These are phyloP conservation scores for Formica exsecta DNA, from an alignment of 1,140 invertebrate species.

Conservation along the genomic window DNA sequence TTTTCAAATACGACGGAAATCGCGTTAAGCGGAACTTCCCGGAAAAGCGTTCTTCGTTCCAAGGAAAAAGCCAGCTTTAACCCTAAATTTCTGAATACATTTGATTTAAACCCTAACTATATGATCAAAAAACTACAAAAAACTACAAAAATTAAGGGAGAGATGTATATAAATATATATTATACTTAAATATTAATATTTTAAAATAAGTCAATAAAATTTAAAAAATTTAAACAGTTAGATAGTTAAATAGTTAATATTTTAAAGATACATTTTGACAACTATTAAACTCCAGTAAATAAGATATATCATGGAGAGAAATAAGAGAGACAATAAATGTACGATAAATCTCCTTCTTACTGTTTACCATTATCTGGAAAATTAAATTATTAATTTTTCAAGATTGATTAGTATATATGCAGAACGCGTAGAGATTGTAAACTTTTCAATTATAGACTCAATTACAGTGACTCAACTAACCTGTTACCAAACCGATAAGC, in stretches of 20 bases:
- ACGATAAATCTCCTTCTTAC: too few species aligned
- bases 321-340: too few species aligned
- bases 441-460: too few species aligned
- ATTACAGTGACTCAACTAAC: not conserved
- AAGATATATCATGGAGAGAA: too few species aligned
- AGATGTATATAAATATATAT: not conserved
- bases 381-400: too few species aligned
- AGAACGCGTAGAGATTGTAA: too few species aligned
- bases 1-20: slow-evolving; percentile 54
- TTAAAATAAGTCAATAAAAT: not conserved
- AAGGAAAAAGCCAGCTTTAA: not conserved
- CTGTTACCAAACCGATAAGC: not conserved
- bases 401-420: not conserved
- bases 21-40: slow-evolving; percentile 70
- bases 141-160: not conserved
- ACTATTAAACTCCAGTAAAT: not conserved
- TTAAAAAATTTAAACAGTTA: too few species aligned
- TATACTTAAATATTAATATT: not conserved
- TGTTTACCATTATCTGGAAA: too few species aligned
- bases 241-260: not conserved
- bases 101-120: slow-evolving; percentile 1
- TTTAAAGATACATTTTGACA: slow-evolving; percentile 21
- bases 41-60: slow-evolving; percentile 33
- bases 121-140: too few species aligned
- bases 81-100: not conserved